phyloP scores from a whole-genome alignment of 2,113 vertebrate species.

The Bombycilla garrulus region DNA sequence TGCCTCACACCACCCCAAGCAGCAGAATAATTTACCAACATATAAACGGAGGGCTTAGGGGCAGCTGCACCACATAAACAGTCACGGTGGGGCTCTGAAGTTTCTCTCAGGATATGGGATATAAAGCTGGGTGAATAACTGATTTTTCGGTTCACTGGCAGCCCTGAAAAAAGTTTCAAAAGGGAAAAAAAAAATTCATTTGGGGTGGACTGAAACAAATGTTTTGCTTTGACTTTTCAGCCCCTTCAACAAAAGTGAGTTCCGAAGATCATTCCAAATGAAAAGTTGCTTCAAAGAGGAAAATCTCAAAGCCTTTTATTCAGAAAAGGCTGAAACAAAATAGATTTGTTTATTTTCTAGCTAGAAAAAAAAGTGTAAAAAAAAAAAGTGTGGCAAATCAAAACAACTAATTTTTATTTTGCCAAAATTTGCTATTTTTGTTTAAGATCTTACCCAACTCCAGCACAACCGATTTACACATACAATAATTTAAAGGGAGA shows the following conservation, averaged over 20 bases:
- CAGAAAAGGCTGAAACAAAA: neutral
- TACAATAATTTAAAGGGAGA: neutral
- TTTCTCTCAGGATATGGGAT: neutral
- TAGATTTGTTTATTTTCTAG: neutral
- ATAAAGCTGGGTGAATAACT: conserved; percentile 45
- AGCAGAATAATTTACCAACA: neutral
- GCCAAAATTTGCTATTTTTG: neutral
- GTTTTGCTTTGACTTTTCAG: neutral
- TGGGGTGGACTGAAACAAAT: neutral
- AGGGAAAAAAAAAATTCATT: neutral
- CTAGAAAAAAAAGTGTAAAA: neutral
- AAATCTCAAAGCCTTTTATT: neutral
- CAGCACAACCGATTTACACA: neutral
- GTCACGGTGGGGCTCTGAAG: neutral
- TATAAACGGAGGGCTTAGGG: neutral
- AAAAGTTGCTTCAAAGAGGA: neutral
- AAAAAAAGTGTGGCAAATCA: neutral
- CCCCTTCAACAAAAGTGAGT: neutral
- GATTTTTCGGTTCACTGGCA: conserved; percentile 32
- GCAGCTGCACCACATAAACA: conserved; percentile 19
- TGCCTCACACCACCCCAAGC: neutral
- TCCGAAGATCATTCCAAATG: neutral
- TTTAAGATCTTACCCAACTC: neutral
- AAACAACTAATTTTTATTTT: neutral
- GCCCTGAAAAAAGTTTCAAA: neutral